Evolutionary conservation across 2,888 invertebrate genomes (phyloP), one percentile per base, ranked within the genome.

Genomic region (Brenthis ino): DNA sequence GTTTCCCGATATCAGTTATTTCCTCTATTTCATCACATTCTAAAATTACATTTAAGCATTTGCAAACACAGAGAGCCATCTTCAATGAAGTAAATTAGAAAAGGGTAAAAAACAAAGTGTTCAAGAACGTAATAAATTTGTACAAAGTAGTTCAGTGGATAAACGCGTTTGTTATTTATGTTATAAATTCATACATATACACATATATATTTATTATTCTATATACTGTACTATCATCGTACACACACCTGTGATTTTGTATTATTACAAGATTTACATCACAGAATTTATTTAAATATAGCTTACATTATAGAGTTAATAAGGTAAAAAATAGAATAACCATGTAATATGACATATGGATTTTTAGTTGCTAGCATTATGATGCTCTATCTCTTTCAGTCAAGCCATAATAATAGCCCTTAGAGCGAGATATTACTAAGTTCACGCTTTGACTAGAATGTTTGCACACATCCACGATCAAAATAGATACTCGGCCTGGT

Each of bases 11-110:
- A 81, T 93, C 94, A 80, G 94, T 87, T 83, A 93, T 91, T 79
- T 93, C 93, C 82, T 95, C 92, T 79, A 89, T 82, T 84, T 93
- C 93, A 82, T 94, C 94, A 81, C 94, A 91, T 86, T 94, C 94
- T 77, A 96, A 93, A 77, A 93, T 91, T 79, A 96, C 94, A 91
- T 97, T 97, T 81, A 96, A 89, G 88, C 97, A 97, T 93, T 96
- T 95, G 91, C 97, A 97, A 82, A 95, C 94, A 84, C 84, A 91
- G 80, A 92, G 85, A 87, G 95, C 91, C 94, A 94, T 94, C 80
- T 67, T 67, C 48, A 48, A 13, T 43, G 43, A 63, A 55, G 56
- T 63, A 51, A 67, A 67, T 13, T 66, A 54, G 57, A 77, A 77
- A 77, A 80, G 86, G 85, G 85, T 79, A 81, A 6, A 80, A 82